Conservation (phyloP, 2,113 vertebrate genomes). For the Nematolebias whitei region DNA sequence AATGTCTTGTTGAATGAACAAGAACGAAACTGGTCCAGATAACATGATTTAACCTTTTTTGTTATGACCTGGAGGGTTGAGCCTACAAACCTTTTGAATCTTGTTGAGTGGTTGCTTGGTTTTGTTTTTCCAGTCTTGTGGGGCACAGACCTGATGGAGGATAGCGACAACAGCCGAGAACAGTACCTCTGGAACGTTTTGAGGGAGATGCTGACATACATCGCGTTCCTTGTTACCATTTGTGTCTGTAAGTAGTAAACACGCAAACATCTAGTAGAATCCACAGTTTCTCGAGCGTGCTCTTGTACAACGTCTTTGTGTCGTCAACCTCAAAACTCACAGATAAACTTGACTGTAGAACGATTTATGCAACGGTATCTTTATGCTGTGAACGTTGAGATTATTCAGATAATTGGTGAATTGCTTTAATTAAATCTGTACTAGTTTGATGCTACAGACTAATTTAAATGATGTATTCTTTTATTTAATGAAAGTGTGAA, state of each 20-base stretch:
- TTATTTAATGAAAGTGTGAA: too few relatives aligned
- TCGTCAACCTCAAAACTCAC: not conserved
- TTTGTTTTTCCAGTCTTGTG: conserved; percentile 86
- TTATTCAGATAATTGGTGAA: too few relatives aligned
- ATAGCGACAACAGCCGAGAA: conserved; percentile 88
- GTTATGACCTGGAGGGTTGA: too few relatives aligned
- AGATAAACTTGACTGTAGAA: not conserved
- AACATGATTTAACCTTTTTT: too few relatives aligned
- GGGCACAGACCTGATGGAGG: conserved; percentile 95
- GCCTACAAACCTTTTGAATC: not conserved
- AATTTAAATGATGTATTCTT: too few relatives aligned
- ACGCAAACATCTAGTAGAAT: not conserved
- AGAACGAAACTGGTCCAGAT: too few relatives aligned
- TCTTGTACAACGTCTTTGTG: not conserved
- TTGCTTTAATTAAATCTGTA: too few relatives aligned
- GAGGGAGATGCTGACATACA: conserved; percentile 90
- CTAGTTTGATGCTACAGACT: too few relatives aligned
- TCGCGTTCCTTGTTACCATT: conserved; percentile 88
- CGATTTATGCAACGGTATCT: too few relatives aligned
- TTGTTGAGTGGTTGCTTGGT: not conserved
- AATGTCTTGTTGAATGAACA: too few relatives aligned
- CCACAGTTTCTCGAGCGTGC: too few relatives aligned
- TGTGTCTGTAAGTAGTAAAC: conserved; percentile 93
- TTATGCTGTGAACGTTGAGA: too few relatives aligned
- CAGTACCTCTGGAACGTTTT: conserved; percentile 89